These are phyloP conservation scores for Eriosoma lanigerum DNA, from an alignment of 1,140 invertebrate genomes.

Conservation along the genomic window DNA sequence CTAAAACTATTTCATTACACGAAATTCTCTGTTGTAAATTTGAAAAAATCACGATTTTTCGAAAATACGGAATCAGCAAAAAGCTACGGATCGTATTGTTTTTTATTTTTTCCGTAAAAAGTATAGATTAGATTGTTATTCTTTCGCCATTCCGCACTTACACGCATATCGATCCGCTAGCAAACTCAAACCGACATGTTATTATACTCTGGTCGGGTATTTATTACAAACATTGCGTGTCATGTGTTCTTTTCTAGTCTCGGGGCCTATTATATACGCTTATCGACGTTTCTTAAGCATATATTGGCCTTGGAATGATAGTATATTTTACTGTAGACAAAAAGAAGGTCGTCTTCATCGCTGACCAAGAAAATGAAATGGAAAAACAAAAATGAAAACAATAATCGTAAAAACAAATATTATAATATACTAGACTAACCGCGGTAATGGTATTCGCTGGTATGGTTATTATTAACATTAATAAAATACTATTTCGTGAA, in stretches of 20 bases:
- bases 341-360: background rate
- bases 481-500: background rate
- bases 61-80: too few relatives aligned
- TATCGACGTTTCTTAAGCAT: slow-evolving; percentile 22
- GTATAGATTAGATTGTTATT: background rate
- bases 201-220: background rate
- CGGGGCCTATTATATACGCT: background rate
- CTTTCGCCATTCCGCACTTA: background rate
- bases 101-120: background rate
- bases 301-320: slow-evolving; percentile 30
- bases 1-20: too few relatives aligned
- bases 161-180: background rate
- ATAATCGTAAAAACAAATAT: slow-evolving; percentile 43
- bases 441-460: background rate
- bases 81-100: too few relatives aligned
- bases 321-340: too few relatives aligned
- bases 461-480: slow-evolving; percentile 1
- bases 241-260: background rate
- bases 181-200: too few relatives aligned
- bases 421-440: slow-evolving; percentile 12
- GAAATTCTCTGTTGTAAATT: too few relatives aligned
- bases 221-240: slow-evolving; percentile 7
- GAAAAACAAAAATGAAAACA: slow-evolving; percentile 18
- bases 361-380: slow-evolving; percentile 24
- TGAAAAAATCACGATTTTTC: too few relatives aligned